Percentiles rank a stretch among this genome's conserved stretches.
phyloP scores from a whole-genome alignment of 2,797 vertebrate species.

The Coluber constrictor region DNA sequence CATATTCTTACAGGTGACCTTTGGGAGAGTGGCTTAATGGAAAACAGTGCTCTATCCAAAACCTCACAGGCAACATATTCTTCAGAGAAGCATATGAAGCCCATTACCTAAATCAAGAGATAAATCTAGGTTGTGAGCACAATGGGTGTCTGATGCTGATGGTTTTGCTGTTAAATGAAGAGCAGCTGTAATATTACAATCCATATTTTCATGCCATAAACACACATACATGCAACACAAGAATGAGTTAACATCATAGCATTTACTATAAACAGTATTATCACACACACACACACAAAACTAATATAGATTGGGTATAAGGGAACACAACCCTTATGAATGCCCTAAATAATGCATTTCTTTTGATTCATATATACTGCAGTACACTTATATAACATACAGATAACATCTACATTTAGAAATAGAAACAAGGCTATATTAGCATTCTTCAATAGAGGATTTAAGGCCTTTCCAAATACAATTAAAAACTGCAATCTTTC shows the following conservation, averaged over 20 bases:
- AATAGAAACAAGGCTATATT: conserved; percentile 36
- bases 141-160: neutral
- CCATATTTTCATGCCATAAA: neutral
- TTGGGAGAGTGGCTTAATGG: conserved; percentile 22
- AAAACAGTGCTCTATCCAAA: conserved; percentile 16
- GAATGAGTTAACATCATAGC: neutral
- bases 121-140: neutral
- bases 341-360: conserved; percentile 52
- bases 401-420: conserved; percentile 46
- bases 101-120: conserved; percentile 16
- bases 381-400: conserved; percentile 16
- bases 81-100: conserved; percentile 22
- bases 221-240: neutral
- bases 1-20: conserved; percentile 34
- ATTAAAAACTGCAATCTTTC: neutral
- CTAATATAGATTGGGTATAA: conserved; percentile 41
- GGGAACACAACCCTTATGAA: conserved; percentile 52
- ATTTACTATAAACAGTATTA: conserved; percentile 55
- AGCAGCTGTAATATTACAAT: neutral
- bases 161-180: neutral
- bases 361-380: neutral
- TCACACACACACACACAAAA: conserved; percentile 33
- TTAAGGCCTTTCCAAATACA: neutral
- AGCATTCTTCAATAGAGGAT: neutral
- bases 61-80: conserved; percentile 5